A percentile compares a stretch with the other conserved stretches of the same genome.
Evolutionary conservation across 2,888 invertebrate species (phyloP).

Genomic region (Amaurobius ferox): DNA sequence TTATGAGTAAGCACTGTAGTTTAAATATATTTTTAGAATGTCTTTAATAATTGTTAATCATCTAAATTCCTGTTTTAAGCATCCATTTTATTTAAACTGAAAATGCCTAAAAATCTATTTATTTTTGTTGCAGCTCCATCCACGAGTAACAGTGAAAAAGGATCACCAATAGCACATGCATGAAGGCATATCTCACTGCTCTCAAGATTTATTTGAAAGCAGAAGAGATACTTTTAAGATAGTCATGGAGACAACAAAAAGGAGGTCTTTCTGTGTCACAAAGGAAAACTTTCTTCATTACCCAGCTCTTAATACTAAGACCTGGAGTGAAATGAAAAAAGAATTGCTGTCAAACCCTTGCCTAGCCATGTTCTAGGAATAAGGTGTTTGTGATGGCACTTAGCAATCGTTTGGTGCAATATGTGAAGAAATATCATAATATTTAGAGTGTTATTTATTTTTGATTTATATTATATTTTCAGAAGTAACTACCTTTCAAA

Average conservation of each 20-base stretch:
- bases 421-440: background rate
- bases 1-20: no score
- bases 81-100: no score
- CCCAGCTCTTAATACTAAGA: conserved; percentile 32
- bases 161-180: conserved; percentile 51
- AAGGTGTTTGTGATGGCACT: conserved; percentile 38
- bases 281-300: conserved; percentile 1
- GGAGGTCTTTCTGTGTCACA: conserved; percentile 52
- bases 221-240: conserved; percentile 16
- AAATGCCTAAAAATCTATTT: no score
- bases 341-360: conserved; percentile 40
- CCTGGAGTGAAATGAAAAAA: conserved; percentile 2
- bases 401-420: conserved; percentile 6
- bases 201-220: conserved; percentile 56
- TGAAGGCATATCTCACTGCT: conserved; percentile 39
- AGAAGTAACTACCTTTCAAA: no score
- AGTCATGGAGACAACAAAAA: conserved; percentile 41
- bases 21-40: no score
- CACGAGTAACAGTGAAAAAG: conserved; percentile 53
- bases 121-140: conserved; percentile 56
- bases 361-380: conserved; percentile 41
- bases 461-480: no score
- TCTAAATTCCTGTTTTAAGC: no score
- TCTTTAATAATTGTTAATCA: no score
- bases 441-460: no score